phyloP scores from a whole-genome alignment of 1,140 invertebrate species.

The Ostrea edulis region DNA sequence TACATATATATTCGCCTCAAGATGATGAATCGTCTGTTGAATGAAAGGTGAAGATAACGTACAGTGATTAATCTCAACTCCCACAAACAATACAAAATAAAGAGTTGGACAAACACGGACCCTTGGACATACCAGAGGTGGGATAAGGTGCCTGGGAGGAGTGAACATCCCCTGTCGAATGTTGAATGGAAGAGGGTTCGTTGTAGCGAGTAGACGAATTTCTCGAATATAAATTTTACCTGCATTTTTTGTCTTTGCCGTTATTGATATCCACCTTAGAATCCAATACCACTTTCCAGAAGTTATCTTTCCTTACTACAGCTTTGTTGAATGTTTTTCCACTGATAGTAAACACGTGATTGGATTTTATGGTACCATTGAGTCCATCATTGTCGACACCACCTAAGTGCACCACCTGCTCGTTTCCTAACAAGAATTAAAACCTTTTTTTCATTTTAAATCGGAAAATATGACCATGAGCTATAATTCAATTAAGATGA shows the following conservation, averaged over 20 bases:
- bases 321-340: constrained; percentile 63
- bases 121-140: too few relatives aligned
- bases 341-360: constrained; percentile 58
- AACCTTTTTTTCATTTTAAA: neutral
- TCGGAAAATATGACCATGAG: neutral
- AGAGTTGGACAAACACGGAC: too few relatives aligned
- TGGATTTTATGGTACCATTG: constrained; percentile 54
- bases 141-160: too few relatives aligned
- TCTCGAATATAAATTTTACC: constrained; percentile 16
- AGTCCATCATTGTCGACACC: constrained; percentile 64
- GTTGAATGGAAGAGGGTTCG: too few relatives aligned
- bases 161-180: too few relatives aligned
- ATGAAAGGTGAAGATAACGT: too few relatives aligned
- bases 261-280: constrained; percentile 61
- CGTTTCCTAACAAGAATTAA: constrained; percentile 54
- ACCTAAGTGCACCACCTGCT: constrained; percentile 57
- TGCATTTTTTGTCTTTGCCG: constrained; percentile 57
- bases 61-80: too few relatives aligned
- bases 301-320: constrained; percentile 55
- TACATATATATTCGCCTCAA: too few relatives aligned
- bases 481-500: neutral
- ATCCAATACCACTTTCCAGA: constrained; percentile 56
- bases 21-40: too few relatives aligned
- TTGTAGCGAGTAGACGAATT: too few relatives aligned
- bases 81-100: too few relatives aligned